These are phyloP conservation scores for Drosophila novamexicana DNA, from an alignment of 1,140 invertebrate species.

Conservation along the genomic window DNA sequence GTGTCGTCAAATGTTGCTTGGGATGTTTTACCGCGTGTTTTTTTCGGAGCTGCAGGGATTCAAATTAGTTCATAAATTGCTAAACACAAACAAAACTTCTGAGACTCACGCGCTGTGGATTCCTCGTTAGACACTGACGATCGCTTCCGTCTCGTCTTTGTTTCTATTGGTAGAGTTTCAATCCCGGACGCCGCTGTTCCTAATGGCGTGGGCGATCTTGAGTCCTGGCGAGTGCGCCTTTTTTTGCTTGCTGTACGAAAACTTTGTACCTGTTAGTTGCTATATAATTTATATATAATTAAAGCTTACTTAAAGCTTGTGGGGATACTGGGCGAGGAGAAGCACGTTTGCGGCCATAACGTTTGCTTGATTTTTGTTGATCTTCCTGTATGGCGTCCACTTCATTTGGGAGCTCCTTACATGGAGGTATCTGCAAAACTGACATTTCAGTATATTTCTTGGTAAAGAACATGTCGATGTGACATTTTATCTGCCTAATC, in stretches of 20 bases:
- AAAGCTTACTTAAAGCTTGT: constrained; percentile 24
- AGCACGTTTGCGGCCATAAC: constrained; percentile 5
- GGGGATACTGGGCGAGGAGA: constrained; percentile 29
- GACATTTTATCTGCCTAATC: no score
- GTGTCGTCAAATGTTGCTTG: not conserved
- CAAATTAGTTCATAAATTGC: not conserved
- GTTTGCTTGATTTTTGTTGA: not conserved
- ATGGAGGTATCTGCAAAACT: constrained; percentile 16
- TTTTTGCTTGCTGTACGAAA: not conserved
- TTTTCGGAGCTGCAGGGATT: constrained; percentile 12
- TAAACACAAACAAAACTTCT: not conserved
- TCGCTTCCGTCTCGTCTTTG: not conserved
- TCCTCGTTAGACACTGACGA: not conserved
- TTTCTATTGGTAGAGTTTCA: not conserved
- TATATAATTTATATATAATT: not conserved
- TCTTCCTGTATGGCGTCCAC: not conserved
- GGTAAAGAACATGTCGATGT: no score
- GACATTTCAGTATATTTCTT: no score
- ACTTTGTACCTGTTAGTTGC: not conserved
- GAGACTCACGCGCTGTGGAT: not conserved
- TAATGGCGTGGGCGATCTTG: not conserved
- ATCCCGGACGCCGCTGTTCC: not conserved
- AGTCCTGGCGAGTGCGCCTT: not conserved
- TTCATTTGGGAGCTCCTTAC: not conserved
- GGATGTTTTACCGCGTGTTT: not conserved